A percentile compares a stretch with the other conserved stretches of the same genome.
These are phyloP conservation scores for Myrmecophaga tridactyla DNA, from an alignment of 2,113 vertebrate species.

Conservation along the genomic window DNA sequence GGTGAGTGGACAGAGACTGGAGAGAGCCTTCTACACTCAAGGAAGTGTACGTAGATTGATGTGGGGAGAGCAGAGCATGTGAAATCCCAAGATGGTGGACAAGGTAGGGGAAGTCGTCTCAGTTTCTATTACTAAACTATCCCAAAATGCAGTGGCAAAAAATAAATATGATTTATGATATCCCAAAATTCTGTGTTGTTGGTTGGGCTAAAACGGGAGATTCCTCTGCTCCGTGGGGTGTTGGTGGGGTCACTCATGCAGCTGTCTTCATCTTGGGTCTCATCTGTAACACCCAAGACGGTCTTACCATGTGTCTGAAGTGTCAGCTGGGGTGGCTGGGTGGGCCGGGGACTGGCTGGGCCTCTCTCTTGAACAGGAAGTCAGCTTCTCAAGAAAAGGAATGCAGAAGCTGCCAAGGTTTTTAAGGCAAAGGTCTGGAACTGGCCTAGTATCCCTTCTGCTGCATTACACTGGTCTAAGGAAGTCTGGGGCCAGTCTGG, in stretches of 20 bases:
- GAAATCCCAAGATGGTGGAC: too few relatives aligned
- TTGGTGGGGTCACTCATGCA: not conserved
- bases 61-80: not conserved
- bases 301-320: not conserved
- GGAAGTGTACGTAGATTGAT: not conserved
- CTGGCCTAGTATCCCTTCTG: not conserved
- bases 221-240: not conserved
- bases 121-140: not conserved
- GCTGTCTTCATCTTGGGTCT: not conserved
- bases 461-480: not conserved
- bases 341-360: too few relatives aligned
- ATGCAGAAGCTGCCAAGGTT: not conserved
- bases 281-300: not conserved
- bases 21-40: too few relatives aligned
- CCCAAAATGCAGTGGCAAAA: not conserved
- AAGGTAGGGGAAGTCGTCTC: not conserved
- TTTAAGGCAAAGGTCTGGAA: not conserved
- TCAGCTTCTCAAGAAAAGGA: not conserved
- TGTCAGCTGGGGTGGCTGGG: not conserved
- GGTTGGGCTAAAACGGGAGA: not conserved
- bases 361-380: not conserved
- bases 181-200: not conserved
- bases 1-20: not conserved
- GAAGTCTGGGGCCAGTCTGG: not conserved
- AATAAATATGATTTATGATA: not conserved